Conservation (phyloP, 2,888 invertebrate genomes). For the Ypsolopha scabrella region DNA sequence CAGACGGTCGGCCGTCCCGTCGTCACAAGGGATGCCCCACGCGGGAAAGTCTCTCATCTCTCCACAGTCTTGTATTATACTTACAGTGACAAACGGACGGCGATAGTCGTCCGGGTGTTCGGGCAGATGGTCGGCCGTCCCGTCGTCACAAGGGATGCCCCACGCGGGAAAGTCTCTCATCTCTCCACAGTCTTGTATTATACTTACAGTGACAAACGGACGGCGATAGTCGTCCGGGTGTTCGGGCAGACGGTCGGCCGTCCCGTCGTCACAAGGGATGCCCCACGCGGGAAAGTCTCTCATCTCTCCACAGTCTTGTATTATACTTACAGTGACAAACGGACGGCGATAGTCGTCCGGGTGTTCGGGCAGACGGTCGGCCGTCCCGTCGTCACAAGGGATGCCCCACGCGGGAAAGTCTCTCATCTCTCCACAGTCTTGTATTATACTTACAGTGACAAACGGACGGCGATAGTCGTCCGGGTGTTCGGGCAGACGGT, state of each 20-base stretch:
- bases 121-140: slow-evolving; percentile 77
- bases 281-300: slow-evolving; percentile 71
- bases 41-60: slow-evolving; percentile 69
- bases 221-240: slow-evolving; percentile 77
- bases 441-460: slow-evolving; percentile 63
- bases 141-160: slow-evolving; percentile 77
- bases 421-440: slow-evolving; percentile 79
- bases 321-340: slow-evolving; percentile 49
- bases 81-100: slow-evolving; percentile 22
- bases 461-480: slow-evolving; percentile 65
- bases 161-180: slow-evolving; percentile 68
- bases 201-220: slow-evolving; percentile 35
- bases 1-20: slow-evolving; percentile 77
- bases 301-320: slow-evolving; percentile 82
- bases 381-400: slow-evolving; percentile 76
- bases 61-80: slow-evolving; percentile 80
- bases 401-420: slow-evolving; percentile 74
- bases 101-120: slow-evolving; percentile 81
- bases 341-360: slow-evolving; percentile 74
- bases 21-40: slow-evolving; percentile 77
- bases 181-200: slow-evolving; percentile 82
- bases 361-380: slow-evolving; percentile 80
- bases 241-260: slow-evolving; percentile 78
- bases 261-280: slow-evolving; percentile 76
- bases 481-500: slow-evolving; percentile 82